Evolutionary conservation across 2,797 vertebrate species (phyloP), one percentile per base, ranked within the genome.

Genomic region (Tokudaia muenninki): DNA sequence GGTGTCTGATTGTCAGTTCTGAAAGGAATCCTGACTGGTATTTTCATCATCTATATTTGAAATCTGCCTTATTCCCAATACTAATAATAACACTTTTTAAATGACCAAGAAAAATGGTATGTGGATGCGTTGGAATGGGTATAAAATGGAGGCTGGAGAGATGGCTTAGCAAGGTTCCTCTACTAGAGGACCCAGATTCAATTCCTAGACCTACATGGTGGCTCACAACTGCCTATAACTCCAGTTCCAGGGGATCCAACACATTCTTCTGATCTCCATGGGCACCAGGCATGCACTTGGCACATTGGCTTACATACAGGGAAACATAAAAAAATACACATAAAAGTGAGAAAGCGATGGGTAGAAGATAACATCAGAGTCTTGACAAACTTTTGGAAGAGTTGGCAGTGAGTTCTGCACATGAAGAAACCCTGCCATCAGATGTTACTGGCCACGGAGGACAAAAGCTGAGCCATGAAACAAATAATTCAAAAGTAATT

Each of bases 31-130:
- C 72, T 86, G 81, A 34, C 37, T 90, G 22, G 41, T 57, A 55
- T 41, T 94, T 84, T 65, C 59, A 63, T 59, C 41, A 52, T 82
- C 67, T 92, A 1, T 81, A 31, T 57, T 84, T 94, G 83, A 96
- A 92, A 77, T 84, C 29, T 47, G 59, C 65, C 74, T 94, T 52
- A 81, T 70, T 92, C 95, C 72, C n/a, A n/a, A 59, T 95, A 79
- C 63, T 92, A 86, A 61, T 65, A 67, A 93, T 59, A 74, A 93
- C 63, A 55, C 14, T 19, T 41, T 72, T 93, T 59, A 75, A 91
- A 47, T 63, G 37, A 86, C 57, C 22, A 70, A 89, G 82, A 87
- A 87, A 59, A 82, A 83, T 1, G 22, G n/a, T 41, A 24, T 41
- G 14, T 41, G 61, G 63, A 17, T 47, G 41, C 37, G 3, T 50